Conservation (phyloP, 2,888 invertebrate species). For the Papilio gigon region DNA sequence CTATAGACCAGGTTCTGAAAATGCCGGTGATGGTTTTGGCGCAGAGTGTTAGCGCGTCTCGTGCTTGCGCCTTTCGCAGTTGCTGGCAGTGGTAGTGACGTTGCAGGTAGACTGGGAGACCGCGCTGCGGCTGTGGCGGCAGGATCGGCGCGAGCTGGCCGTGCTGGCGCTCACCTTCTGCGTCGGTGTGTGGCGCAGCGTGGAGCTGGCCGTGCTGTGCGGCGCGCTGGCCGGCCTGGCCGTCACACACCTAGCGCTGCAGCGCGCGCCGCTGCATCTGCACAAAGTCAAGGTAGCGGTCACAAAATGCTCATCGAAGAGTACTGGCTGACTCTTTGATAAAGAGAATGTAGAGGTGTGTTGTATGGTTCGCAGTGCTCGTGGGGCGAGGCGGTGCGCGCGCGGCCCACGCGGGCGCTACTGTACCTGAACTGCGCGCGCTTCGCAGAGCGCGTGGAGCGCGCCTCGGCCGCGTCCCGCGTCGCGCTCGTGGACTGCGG, state of each 20-base stretch:
- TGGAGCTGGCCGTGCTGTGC: slow-evolving; percentile 90
- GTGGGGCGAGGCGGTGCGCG: slow-evolving; percentile 42
- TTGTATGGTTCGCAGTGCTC: slow-evolving; percentile 61
- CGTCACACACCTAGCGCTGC: slow-evolving; percentile 85
- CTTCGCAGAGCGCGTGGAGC: slow-evolving; percentile 61
- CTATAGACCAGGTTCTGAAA: no score
- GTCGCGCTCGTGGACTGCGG: slow-evolving; percentile 83
- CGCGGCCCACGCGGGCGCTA: slow-evolving; percentile 83
- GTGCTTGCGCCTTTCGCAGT: no score
- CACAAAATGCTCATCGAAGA: no score
- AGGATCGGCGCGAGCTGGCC: slow-evolving; percentile 84
- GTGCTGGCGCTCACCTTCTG: slow-evolving; percentile 85
- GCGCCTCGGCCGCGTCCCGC: slow-evolving; percentile 59
- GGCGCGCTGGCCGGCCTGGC: slow-evolving; percentile 86
- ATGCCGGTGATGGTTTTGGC: no score
- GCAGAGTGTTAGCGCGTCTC: no score
- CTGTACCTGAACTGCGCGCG: slow-evolving; percentile 85
- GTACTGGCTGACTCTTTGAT: no score
- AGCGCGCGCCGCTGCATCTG: slow-evolving; percentile 81
- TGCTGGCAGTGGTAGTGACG: background rate
- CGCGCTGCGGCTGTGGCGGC: slow-evolving; percentile 79
- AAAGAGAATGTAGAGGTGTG: background rate
- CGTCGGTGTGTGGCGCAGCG: slow-evolving; percentile 85
- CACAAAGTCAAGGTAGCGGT: slow-evolving; percentile 60
- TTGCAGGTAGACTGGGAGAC: slow-evolving; percentile 80